A percentile compares a stretch with the other conserved stretches of the same genome.
phyloP scores from a whole-genome alignment of 1,140 invertebrate species.

The Drosophila repletoides region DNA sequence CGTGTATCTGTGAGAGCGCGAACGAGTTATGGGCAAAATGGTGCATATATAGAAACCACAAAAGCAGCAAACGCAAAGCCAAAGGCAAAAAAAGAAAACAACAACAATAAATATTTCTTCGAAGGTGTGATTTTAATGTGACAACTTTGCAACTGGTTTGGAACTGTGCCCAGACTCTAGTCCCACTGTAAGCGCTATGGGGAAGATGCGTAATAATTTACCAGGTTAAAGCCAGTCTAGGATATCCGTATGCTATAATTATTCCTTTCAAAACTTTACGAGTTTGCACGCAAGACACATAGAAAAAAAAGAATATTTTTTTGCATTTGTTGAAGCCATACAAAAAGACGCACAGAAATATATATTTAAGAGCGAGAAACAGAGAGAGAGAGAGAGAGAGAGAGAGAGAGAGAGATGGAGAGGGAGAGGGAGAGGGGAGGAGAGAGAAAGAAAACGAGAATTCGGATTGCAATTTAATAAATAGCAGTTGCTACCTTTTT shows the following conservation, averaged over 20 bases:
- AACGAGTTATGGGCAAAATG: slow-evolving; percentile 68
- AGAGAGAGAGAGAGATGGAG: slow-evolving; percentile 1
- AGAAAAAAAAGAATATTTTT: slow-evolving; percentile 19
- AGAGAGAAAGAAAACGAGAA: slow-evolving; percentile 48
- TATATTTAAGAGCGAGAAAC: not conserved
- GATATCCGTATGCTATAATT: slow-evolving; percentile 42
- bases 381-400: not conserved
- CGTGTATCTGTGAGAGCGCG: slow-evolving; percentile 39
- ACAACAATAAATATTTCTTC: slow-evolving; percentile 74
- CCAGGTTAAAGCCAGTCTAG: slow-evolving; percentile 32
- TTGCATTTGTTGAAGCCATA: slow-evolving; percentile 47
- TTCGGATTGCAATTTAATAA: slow-evolving; percentile 72
- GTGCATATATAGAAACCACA: slow-evolving; percentile 49
- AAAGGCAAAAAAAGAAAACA: slow-evolving; percentile 11
- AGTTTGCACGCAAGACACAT: slow-evolving; percentile 13
- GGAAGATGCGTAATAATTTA: slow-evolving; percentile 39
- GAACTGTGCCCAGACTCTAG: not conserved
- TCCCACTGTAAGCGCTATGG: not conserved
- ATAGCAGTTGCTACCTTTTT: slow-evolving; percentile 54
- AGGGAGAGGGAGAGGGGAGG: not conserved
- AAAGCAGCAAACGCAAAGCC: slow-evolving; percentile 13
- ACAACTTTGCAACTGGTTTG: slow-evolving; percentile 78
- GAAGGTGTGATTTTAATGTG: slow-evolving; percentile 80
- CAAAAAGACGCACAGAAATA: slow-evolving; percentile 32
- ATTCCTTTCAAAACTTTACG: slow-evolving; percentile 47